phyloP scores from a whole-genome alignment of 2,113 vertebrate genomes.

The Coracopsis vasa region DNA sequence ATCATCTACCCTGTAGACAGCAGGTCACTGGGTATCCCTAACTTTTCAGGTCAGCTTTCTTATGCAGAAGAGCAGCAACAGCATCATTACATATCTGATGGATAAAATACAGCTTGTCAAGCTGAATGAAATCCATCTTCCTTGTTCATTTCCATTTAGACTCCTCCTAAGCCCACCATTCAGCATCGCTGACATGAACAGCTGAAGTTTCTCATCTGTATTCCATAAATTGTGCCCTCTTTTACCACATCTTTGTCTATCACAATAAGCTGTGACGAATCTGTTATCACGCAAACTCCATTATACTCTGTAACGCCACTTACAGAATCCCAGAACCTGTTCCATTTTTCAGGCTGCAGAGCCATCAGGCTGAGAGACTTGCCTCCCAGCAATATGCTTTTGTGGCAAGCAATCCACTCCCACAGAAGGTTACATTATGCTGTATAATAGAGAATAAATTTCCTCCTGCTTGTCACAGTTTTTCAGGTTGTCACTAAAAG shows the following conservation, averaged over 20 bases:
- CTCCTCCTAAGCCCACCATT: background rate
- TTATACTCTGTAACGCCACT: background rate
- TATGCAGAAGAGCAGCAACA: background rate
- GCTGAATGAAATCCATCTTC: background rate
- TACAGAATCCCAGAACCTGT: background rate
- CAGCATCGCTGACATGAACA: background rate
- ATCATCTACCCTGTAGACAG: background rate
- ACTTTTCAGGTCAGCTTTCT: background rate
- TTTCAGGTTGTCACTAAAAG: background rate
- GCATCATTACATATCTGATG: background rate
- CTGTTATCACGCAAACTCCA: background rate
- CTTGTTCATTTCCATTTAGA: background rate
- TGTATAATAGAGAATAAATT: background rate
- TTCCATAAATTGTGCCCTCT: background rate
- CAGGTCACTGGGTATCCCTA: background rate
- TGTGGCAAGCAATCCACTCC: background rate
- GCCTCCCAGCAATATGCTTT: background rate
- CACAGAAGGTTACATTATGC: background rate
- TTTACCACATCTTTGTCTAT: background rate
- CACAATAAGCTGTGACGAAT: background rate
- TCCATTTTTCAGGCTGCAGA: background rate
- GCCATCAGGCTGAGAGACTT: background rate
- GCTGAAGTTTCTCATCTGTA: background rate
- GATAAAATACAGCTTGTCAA: background rate
- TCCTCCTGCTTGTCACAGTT: background rate